Evolutionary conservation across 2,113 vertebrate genomes (phyloP).

Genomic region (Melanostigma gelatinosum): DNA sequence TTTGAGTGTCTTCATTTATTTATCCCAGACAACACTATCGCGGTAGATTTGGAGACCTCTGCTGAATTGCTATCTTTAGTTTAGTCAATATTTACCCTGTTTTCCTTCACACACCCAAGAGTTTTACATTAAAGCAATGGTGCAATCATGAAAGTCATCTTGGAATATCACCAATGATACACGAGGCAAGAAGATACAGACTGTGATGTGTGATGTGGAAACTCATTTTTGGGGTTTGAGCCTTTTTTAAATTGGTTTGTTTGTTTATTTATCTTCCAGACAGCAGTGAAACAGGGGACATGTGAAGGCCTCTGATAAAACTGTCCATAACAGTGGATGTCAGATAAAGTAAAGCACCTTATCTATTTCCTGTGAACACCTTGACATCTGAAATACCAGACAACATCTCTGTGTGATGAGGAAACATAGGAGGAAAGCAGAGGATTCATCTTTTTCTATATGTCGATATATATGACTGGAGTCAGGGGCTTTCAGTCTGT

Average conservation of each 20-base stretch:
- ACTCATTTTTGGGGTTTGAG: background rate
- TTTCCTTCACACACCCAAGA: background rate
- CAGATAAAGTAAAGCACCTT: background rate
- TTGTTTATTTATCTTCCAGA: background rate
- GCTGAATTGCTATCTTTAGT: background rate
- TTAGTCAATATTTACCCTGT: background rate
- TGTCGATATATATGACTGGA: background rate
- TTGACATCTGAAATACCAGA: conserved; percentile 74
- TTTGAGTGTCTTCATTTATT: background rate
- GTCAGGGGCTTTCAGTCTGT: background rate
- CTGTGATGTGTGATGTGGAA: background rate
- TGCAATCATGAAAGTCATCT: background rate
- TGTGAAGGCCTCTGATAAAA: background rate
- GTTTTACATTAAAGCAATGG: background rate
- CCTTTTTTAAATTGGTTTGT: background rate
- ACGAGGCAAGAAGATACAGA: background rate
- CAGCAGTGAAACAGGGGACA: background rate
- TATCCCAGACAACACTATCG: background rate
- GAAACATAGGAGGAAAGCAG: background rate
- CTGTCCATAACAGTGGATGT: background rate
- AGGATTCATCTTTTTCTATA: background rate
- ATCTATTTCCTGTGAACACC: background rate
- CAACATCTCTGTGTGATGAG: conserved; percentile 65
- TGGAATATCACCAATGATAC: background rate
- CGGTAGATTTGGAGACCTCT: background rate